These are phyloP conservation scores for Drosophila sordidula DNA, from an alignment of 2,888 invertebrate species.

Conservation along the genomic window DNA sequence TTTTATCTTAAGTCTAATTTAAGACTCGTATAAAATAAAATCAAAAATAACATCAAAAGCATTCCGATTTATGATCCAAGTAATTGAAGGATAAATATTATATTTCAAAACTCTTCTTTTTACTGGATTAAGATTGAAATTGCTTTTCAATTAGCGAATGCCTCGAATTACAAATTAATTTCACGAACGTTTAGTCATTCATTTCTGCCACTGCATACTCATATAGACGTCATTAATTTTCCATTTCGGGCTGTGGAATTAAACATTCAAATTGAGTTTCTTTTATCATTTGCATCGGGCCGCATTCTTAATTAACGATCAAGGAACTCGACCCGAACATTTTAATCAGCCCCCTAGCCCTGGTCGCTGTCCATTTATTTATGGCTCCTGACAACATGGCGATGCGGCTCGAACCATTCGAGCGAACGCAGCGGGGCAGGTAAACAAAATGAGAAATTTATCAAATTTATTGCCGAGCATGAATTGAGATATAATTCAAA, in stretches of 20 bases:
- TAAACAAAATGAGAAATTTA: constrained; percentile 75
- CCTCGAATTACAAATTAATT: constrained; percentile 44
- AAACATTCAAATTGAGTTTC: constrained; percentile 63
- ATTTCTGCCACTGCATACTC: constrained; percentile 28
- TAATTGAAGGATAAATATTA: constrained; percentile 8
- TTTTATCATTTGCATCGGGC: constrained; percentile 40
- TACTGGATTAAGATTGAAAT: constrained; percentile 19
- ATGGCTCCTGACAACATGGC: constrained; percentile 51
- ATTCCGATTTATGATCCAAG: not conserved
- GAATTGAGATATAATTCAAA: constrained; percentile 82
- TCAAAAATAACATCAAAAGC: not conserved
- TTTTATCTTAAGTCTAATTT: not conserved
- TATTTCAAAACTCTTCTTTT: not conserved
- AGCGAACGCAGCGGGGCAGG: constrained; percentile 64
- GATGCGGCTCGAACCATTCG: constrained; percentile 41
- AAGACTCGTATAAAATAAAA: no score
- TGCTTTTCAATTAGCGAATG: constrained; percentile 53
- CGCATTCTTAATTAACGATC: constrained; percentile 66
- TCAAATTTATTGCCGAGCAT: constrained; percentile 71
- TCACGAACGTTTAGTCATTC: constrained; percentile 18
- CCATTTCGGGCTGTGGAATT: constrained; percentile 54
- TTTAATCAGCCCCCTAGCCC: constrained; percentile 63
- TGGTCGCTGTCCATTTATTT: constrained; percentile 53
- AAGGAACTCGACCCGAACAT: constrained; percentile 69
- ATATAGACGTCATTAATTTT: constrained; percentile 61